A percentile compares a stretch with the other conserved stretches of the same genome.
Conservation (phyloP, 1,140 invertebrate genomes). For the Drosophila ogumai region DNA sequence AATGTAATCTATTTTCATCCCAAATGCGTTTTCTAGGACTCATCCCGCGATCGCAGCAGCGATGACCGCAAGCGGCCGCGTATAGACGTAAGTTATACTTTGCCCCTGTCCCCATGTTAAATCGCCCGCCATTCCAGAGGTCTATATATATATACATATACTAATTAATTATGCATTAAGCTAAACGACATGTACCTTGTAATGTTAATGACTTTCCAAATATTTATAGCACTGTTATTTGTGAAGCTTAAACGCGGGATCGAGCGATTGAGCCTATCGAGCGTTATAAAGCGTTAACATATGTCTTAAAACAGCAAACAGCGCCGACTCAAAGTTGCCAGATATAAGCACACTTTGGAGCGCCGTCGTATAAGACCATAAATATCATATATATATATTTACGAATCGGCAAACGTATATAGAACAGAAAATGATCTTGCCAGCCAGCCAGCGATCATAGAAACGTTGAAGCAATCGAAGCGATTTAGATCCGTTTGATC, state of each 20-base stretch:
- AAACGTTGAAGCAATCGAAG: slow-evolving; percentile 36
- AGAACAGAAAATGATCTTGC: slow-evolving; percentile 67
- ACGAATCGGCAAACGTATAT: slow-evolving; percentile 49
- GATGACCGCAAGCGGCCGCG: slow-evolving; percentile 77
- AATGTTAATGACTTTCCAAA: slow-evolving; percentile 80
- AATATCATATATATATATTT: slow-evolving; percentile 48
- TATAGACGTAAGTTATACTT: slow-evolving; percentile 77
- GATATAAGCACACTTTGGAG: slow-evolving; percentile 51
- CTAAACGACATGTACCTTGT: slow-evolving; percentile 53
- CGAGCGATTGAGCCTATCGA: slow-evolving; percentile 60
- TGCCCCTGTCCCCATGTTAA: slow-evolving; percentile 25
- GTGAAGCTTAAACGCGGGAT: slow-evolving; percentile 75
- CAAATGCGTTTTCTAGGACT: slow-evolving; percentile 56
- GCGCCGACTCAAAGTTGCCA: slow-evolving; percentile 63
- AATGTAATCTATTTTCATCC: slow-evolving; percentile 27
- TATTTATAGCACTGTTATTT: slow-evolving; percentile 79
- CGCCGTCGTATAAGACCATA: slow-evolving; percentile 42
- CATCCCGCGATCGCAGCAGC: slow-evolving; percentile 72
- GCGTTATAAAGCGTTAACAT: slow-evolving; percentile 49
- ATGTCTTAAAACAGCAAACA: slow-evolving; percentile 48
- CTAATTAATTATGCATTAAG: slow-evolving; percentile 44
- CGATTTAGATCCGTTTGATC: slow-evolving; percentile 47
- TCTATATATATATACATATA: slow-evolving; percentile 14
- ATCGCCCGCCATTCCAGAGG: slow-evolving; percentile 32
- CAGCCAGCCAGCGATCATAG: slow-evolving; percentile 25